A percentile compares a stretch with the other conserved stretches of the same genome.
These are phyloP conservation scores for Halichoerus grypus DNA, from an alignment of 2,113 vertebrate species.

Conservation along the genomic window DNA sequence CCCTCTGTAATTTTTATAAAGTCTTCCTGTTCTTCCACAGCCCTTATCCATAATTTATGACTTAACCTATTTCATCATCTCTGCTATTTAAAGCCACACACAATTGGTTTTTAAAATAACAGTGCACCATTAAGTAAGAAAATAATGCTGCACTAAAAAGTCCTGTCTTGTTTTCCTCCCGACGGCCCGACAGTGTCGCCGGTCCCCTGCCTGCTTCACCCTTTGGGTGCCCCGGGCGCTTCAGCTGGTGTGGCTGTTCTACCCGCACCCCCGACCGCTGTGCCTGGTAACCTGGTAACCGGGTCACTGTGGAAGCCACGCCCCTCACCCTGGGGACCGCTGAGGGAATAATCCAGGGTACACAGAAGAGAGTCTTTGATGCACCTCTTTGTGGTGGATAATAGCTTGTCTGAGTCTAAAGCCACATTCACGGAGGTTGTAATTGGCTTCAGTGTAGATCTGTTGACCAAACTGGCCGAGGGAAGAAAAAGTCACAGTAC, in stretches of 20 bases:
- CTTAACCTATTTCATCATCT: background rate
- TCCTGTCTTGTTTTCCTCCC: background rate
- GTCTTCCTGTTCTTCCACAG: background rate
- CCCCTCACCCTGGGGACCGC: background rate
- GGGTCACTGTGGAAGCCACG: background rate
- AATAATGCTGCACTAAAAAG: background rate
- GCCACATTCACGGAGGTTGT: background rate
- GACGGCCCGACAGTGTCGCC: no score
- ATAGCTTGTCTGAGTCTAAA: background rate
- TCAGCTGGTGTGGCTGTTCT: background rate
- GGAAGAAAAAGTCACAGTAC: background rate
- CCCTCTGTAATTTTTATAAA: constrained; percentile 31
- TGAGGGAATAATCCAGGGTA: background rate
- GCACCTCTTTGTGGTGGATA: background rate
- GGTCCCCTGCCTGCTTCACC: background rate
- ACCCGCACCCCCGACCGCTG: background rate
- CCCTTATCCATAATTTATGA: background rate
- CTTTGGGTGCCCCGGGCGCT: background rate
- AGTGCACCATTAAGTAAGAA: background rate
- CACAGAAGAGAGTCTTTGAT: background rate
- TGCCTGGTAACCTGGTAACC: background rate
- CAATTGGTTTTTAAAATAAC: constrained; percentile 47
- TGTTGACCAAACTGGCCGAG: background rate
- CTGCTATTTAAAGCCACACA: constrained; percentile 36
- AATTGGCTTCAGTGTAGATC: background rate